Base-by-base conservation (phyloP, 2,888 invertebrate species). In the Eupeodes luniger region DNA sequence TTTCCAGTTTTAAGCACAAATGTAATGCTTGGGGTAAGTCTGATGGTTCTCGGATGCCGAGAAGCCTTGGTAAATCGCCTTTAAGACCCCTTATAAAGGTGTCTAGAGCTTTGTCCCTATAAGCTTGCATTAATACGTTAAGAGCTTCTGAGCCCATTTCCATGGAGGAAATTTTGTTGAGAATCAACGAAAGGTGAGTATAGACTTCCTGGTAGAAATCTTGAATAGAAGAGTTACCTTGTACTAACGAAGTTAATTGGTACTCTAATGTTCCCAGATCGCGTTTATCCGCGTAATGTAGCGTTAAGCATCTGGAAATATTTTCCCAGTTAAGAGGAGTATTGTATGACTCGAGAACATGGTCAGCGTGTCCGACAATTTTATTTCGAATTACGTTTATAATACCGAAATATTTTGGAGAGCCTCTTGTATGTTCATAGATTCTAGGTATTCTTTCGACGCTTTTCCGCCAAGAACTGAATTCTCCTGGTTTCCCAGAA, bases 211-310 rank as follows among this genome's bases (percentile, higher is more conserved):
- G 49, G 49, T 49, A 49, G 49, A 49, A 49, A 14, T 49, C 36
- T 7, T 36, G 36, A 6, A 36, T 36, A 36, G 36, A 36, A 36
- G 36, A 36, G 36, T 7, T 36, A 49, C 49, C 49, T 14, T 49
- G 49, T 49, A 49, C 14, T 49, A 49, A 49, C 10, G 49, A 49
- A 49, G 49, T 79, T 85, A 53, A 62, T 51, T 40, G 69, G 40
- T 87, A 89, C 55, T 90, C 61, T 14, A 86, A 62, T 10, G 87
- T 89, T 66, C 49, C 49, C 49, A 49, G 5, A 11, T 49, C 14
- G 14, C 14, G 49, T 14, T 49, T 49, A 49, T 49, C 49, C 5
- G 49, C 49, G 49, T 49, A 49, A 49, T 49, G 49, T 3, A 49
- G 49, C 49, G 14, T 49, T 14, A 49, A 5, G 49, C 14, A 49